Evolutionary conservation across 2,888 invertebrate genomes (phyloP).

Genomic region (Labia minor): DNA sequence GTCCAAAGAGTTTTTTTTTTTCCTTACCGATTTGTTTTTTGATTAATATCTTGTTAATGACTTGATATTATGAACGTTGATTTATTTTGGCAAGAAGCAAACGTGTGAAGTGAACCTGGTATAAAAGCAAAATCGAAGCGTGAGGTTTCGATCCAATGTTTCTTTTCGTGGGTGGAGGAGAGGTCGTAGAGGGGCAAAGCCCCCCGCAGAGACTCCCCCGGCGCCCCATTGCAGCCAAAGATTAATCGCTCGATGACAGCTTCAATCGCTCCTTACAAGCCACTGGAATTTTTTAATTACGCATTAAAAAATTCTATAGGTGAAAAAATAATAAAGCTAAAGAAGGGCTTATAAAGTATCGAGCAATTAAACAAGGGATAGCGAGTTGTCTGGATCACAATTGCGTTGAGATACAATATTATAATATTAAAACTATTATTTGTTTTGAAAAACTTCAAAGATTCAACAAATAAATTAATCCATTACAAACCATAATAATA

Average conservation of each 20-base stretch:
- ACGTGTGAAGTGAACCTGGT: background rate
- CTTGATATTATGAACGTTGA: background rate
- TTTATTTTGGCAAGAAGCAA: constrained; percentile 7
- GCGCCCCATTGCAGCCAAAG: constrained; percentile 7
- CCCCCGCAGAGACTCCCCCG: background rate
- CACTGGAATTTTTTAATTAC: constrained; percentile 13
- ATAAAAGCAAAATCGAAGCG: background rate
- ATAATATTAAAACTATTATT: too few species aligned
- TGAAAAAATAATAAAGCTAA: background rate
- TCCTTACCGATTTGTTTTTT: background rate
- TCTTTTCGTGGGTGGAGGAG: background rate
- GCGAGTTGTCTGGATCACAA: too few species aligned
- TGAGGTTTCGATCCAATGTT: constrained; percentile 7
- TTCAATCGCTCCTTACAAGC: constrained; percentile 8
- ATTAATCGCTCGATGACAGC: constrained; percentile 8
- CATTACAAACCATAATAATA: too few species aligned
- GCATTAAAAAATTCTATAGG: background rate
- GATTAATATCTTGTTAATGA: background rate
- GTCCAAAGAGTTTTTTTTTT: too few species aligned
- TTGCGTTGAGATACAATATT: too few species aligned
- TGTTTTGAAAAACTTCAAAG: too few species aligned
- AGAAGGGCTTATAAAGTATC: too few species aligned
- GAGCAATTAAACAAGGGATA: too few species aligned
- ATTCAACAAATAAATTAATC: too few species aligned
- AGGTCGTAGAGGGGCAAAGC: background rate